phyloP scores from a whole-genome alignment of 1,140 invertebrate species.

The Lucilia sericata region DNA sequence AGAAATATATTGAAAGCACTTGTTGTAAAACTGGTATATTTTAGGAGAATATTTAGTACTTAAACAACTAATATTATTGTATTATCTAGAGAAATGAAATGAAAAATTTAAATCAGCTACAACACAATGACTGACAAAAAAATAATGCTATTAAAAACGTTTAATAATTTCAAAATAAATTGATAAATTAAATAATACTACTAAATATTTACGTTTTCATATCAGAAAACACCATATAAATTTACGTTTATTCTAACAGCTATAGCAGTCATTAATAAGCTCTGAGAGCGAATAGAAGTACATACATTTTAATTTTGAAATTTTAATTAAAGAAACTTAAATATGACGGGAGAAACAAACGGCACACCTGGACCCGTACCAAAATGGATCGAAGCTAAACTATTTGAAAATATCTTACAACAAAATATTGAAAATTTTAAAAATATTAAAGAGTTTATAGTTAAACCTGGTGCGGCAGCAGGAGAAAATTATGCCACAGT shows the following conservation, averaged over 20 bases:
- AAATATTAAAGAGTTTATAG: constrained; percentile 50
- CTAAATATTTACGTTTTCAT: too few species aligned
- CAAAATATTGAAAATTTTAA: constrained; percentile 51
- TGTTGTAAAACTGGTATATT: too few species aligned
- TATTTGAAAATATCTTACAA: constrained; percentile 54
- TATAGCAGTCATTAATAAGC: not conserved
- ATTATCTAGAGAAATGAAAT: too few species aligned
- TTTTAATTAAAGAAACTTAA: not conserved
- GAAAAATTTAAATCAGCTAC: too few species aligned
- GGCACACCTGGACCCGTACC: constrained; percentile 46
- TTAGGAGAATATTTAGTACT: too few species aligned
- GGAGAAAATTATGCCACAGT: constrained; percentile 65
- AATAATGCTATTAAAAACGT: too few species aligned
- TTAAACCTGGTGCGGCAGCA: constrained; percentile 58
- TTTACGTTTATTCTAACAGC: not conserved
- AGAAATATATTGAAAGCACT: too few species aligned
- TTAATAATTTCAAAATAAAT: too few species aligned
- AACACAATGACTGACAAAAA: too few species aligned
- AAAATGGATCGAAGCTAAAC: constrained; percentile 54
- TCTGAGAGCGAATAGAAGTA: not conserved
- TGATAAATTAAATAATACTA: too few species aligned
- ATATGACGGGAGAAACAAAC: not conserved
- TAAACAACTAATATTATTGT: too few species aligned
- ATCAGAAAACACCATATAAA: not conserved
- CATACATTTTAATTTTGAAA: not conserved